Base-by-base conservation (phyloP, 1,140 invertebrate genomes). In the Pseudomyrmex sp. region DNA sequence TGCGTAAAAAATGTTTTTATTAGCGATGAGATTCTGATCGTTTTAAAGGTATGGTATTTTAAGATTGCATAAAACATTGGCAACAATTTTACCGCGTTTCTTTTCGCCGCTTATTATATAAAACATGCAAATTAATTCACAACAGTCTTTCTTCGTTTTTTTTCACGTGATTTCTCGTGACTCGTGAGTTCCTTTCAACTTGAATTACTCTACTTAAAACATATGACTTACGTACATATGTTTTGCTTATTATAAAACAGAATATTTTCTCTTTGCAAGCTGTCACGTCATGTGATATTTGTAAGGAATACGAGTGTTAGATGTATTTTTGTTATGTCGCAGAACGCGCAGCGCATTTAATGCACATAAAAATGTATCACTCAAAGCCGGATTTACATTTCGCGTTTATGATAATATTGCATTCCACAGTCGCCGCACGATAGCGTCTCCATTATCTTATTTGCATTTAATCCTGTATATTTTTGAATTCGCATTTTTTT, bases 341-440 rank as follows among this genome's bases (percentile, higher is more conserved):
- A 15, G 10, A 52, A 13, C 13, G 50, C 13, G 50, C 13, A 46
- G 18, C 2, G 35, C 44, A 23, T 75, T 50, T 75, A 75, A 75
- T 13, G 10, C 4, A 74, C 20, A 26, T 74, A n/a, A 61, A 74
- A 23, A 61, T 61, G 46, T 62, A 59, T 15, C 44, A 13, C 48
- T 4, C 46, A 59, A 74, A 62, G 54, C 2, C 12, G 20, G 20
- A 62, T 75, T 75, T 75, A 75, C 20, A 62, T 26, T 62, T 10
- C n/a, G n/a, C 20, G 9, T 62, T 75, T 62, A 62, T 75, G 20
- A 1, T 48, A 75, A 75, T 62, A 48, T 48, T 75, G 44, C 20
- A 48, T 48, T 26, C 9, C 8, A 58, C 23, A 72, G 56, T 56
- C 12, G 12, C 18, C 59, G 61, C 18, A 12, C 5, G 9, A 8